Evolutionary conservation across 2,797 vertebrate genomes (phyloP), one percentile per base, ranked within the genome.

Genomic region (Phrynocephalus vlangalii): DNA sequence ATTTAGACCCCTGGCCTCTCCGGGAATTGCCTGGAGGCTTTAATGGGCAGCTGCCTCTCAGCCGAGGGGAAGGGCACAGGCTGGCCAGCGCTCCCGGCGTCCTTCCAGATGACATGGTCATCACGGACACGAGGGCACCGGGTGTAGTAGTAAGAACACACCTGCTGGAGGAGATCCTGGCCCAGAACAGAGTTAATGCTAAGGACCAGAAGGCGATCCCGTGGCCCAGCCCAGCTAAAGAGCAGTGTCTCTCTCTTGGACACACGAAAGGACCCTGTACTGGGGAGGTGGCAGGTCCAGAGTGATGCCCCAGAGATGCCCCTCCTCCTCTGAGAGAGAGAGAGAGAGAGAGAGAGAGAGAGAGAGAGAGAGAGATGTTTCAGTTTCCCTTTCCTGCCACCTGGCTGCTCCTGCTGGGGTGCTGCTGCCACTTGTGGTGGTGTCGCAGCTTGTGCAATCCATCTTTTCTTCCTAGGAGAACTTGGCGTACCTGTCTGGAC

Each of bases 131-230:
- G 13, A 60, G 73, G 38, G 50, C 67, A 5, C 24, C 60, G 24
- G 5, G 30, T 84, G 79, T 5, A 56, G 38, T 28, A 3, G 24
- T 80, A 52, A 15, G 20, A 5, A 5, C 20, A 11, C 73, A 33
- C 67, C 28, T 63, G 70, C 52, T 38, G 1, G 81, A 91, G 91
- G 84, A 88, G 87, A 82, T 73, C 67, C 66, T 77, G 63, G 50
- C 56, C 52, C 68, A n/a, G 2, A 18, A 89, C 79, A 83, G 6
- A 38, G 30, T n/a, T 67, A 28, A 2, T 67, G 80, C n/a, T 67
- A 83, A 79, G 33, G 22, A n/a, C 38, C 44, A 30, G 24, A 8
- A 33, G 1, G 44, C 0, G 30, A 50, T 56, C 79, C 50, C 22
- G 0, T 38, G 83, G 72, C 20, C 1, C 60, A 63, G 60, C 60